Base-by-base conservation (phyloP, 2,113 vertebrate species). In the Australoheros scitulus region DNA sequence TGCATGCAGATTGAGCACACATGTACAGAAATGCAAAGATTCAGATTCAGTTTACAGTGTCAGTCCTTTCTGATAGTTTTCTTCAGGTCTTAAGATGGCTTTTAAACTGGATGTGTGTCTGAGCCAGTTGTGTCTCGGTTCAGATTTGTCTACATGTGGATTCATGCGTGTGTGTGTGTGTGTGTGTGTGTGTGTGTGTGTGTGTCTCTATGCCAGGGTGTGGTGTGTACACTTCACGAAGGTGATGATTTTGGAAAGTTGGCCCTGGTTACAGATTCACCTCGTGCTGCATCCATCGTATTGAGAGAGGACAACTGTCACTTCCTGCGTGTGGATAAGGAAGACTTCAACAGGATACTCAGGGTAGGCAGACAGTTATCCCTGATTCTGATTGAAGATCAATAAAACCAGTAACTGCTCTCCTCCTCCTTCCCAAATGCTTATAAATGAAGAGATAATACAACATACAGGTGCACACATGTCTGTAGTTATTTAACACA, bases 231-330 rank as follows among this genome's bases (percentile, higher is more conserved):
- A n/a, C 94, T 99, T 57, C 98, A 99, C 0, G 98, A 99, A 91
- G 98, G 98, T 9, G 98, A 99, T 89, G 98, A 99, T 96, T 99
- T 99, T 92, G 98, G 98, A 81, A 99, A 99, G 94, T 92, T 99
- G 93, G 98, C 98, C 0, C 94, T 99, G 78, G 98, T 99, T 82
- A 99, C 99, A 7, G 98, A 99, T 82, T 97, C 98, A 29, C 98
- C 98, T 1, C 95, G 98, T 65, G 98, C 98, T 61, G 98, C 98
- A 61, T 99, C 98, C 87, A 99, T 99, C 5, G 98, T 99, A 74
- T 94, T 99, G 50, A 94, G 98, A 87, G 98, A 99, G 92, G 98
- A 99, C 93, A 98, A 99, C 92, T 99, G 98, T 89, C 98, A 99
- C 95, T 99, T 99, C 94, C 91, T 99, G 76, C 96, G 98, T 76